Conservation (phyloP, 2,797 vertebrate species). For the Paguma larvata region DNA sequence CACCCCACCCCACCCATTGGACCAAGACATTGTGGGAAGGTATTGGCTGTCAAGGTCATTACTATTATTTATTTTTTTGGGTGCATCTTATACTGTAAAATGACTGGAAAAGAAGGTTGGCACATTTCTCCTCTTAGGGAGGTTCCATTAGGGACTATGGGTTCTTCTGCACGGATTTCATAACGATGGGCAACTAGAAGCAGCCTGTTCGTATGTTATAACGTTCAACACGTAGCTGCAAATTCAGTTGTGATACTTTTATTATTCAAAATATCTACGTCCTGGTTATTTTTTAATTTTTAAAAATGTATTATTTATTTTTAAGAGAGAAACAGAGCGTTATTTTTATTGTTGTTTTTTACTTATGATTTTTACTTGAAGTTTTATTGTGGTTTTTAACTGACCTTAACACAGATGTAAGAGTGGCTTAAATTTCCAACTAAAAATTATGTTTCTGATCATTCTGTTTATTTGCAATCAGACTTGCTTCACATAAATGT, state of each 20-base stretch:
- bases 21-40: no score
- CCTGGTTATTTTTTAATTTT: background rate
- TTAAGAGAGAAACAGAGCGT: no score
- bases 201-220: rapidly evolving
- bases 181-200: background rate
- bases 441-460: background rate
- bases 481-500: background rate
- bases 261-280: background rate
- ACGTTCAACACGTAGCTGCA: rapidly evolving
- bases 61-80: background rate
- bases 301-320: no score
- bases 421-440: background rate
- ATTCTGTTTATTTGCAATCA: background rate
- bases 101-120: background rate
- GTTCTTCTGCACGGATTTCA: background rate
- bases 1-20: rapidly evolving
- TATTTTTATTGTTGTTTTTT: no score
- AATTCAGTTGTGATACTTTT: background rate
- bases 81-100: rapidly evolving
- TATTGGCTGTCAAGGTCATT: rapidly evolving
- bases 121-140: no score
- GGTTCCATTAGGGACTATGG: no score
- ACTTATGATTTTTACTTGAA: no score
- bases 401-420: background rate
- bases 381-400: background rate